Evolutionary conservation across 2,888 invertebrate genomes (phyloP), one percentile per base, ranked within the genome.

Genomic region (Helobdella robusta): DNA sequence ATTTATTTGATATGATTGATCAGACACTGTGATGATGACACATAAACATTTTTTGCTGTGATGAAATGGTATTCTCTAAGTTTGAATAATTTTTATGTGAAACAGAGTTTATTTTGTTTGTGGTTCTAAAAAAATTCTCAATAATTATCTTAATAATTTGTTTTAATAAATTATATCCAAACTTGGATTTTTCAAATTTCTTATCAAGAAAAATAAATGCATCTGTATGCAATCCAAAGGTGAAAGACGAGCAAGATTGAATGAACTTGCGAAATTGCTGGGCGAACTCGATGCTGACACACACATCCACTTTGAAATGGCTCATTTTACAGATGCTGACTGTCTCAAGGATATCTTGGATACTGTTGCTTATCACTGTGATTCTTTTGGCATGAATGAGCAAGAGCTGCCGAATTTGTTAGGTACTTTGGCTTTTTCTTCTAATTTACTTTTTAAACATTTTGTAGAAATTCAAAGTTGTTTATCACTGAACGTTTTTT

Each of bases 321-420:
- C 89, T 3, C 89, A 89, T 59, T 89, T 87, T 73, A 86, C 86
- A 0, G 89, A 90, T 74, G 81, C 85, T 63, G 82, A 84, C 54
- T 80, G 89, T 11, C 77, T 90, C 11, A 80, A 83, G 64, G 85
- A 87, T 58, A 78, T 90, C 0, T 83, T 84, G 0, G 82, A 85
- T 3, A 82, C 84, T 71, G 83, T 90, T 0, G 81, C 89, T 68
- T 87, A 88, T 0, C 86, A 84, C 74, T 84, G 87, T 0, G 88
- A 90, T 75, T 89, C 89, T 0, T 81, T 89, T 2, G 90, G 90
- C 2, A 89, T 89, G 89, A 90, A 90, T 74, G 90, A 90, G 75
- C 89, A 90, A 79, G 90, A 90, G 79, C 80, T 89, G 64, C 85
- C 87, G 0, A 90, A 89, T 79, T 78, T 90, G 8, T 83, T 85